Conservation (phyloP, 1,140 invertebrate genomes). For the Hypothenemus hampei region DNA sequence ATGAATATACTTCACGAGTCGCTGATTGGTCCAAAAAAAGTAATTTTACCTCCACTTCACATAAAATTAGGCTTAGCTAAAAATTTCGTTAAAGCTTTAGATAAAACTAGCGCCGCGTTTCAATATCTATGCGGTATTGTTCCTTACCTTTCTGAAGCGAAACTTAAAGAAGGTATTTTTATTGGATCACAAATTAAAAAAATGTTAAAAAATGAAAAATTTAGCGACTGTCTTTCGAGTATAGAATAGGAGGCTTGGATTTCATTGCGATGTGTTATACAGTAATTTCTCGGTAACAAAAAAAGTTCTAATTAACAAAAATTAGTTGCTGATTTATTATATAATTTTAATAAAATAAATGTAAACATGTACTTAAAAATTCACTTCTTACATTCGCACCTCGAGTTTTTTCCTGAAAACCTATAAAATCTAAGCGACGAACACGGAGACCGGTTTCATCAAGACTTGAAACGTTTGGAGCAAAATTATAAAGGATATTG, state of each 20-base stretch:
- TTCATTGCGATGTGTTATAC: conserved; percentile 10
- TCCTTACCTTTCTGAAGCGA: conserved; percentile 6
- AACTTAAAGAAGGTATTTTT: conserved; percentile 31
- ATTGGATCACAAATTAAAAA: conserved; percentile 24
- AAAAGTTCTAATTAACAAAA: conserved; percentile 29
- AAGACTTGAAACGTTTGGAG: conserved; percentile 1
- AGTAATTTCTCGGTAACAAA: conserved; percentile 32
- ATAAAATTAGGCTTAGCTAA: conserved; percentile 36
- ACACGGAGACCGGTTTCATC: conserved; percentile 11
- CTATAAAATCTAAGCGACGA: conserved; percentile 8
- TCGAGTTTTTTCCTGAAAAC: conserved; percentile 17
- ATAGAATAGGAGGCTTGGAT: conserved; percentile 10
- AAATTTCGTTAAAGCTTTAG: conserved; percentile 37
- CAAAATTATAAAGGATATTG: background rate
- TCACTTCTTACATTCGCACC: conserved; percentile 16
- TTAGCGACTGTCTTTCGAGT: conserved; percentile 3
- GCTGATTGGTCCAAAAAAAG: conserved; percentile 29
- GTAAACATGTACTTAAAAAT: conserved; percentile 15
- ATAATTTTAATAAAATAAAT: conserved; percentile 12
- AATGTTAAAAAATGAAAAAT: conserved; percentile 2
- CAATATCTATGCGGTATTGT: conserved; percentile 15
- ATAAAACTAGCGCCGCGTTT: conserved; percentile 9
- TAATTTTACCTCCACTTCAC: conserved; percentile 40
- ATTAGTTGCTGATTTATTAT: conserved; percentile 29
- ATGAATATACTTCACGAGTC: background rate